Evolutionary conservation across 2,888 invertebrate genomes (phyloP).

Genomic region (Acleris cristana): DNA sequence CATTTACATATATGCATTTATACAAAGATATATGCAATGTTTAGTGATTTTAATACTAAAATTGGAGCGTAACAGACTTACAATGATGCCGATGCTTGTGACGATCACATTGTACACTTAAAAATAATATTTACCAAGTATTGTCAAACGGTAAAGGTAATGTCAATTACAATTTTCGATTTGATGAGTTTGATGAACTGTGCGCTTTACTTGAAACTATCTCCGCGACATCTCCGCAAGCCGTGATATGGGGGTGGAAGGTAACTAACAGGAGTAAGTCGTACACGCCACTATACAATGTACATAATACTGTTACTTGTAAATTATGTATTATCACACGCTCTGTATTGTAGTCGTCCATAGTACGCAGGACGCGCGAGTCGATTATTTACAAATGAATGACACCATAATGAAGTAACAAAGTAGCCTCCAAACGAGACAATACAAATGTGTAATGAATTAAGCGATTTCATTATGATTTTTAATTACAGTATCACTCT

Average conservation of each 20-base stretch:
- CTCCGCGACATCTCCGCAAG: constrained; percentile 69
- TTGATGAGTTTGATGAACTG: constrained; percentile 67
- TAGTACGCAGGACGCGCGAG: constrained; percentile 53
- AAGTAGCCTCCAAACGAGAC: constrained; percentile 19
- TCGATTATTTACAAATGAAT: constrained; percentile 69
- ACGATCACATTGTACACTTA: constrained; percentile 78
- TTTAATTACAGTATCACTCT: constrained; percentile 48
- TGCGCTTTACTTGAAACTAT: constrained; percentile 75
- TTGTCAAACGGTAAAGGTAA: constrained; percentile 80
- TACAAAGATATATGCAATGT: constrained; percentile 84
- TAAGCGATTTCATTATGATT: constrained; percentile 22
- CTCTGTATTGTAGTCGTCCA: constrained; percentile 51
- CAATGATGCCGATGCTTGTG: constrained; percentile 64
- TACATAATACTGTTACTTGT: constrained; percentile 65
- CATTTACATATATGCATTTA: constrained; percentile 85
- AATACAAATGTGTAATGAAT: not conserved
- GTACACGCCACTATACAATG: constrained; percentile 44
- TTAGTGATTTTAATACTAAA: constrained; percentile 81
- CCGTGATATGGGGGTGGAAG: constrained; percentile 42
- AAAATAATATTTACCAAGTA: constrained; percentile 82
- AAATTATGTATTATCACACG: constrained; percentile 67
- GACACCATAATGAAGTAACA: constrained; percentile 41
- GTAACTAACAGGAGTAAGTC: constrained; percentile 39
- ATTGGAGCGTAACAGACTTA: constrained; percentile 80
- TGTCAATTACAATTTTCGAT: constrained; percentile 50